A percentile compares a stretch with the other conserved stretches of the same genome.
phyloP scores from a whole-genome alignment of 2,797 vertebrate genomes.

The Valencia hispanica region DNA sequence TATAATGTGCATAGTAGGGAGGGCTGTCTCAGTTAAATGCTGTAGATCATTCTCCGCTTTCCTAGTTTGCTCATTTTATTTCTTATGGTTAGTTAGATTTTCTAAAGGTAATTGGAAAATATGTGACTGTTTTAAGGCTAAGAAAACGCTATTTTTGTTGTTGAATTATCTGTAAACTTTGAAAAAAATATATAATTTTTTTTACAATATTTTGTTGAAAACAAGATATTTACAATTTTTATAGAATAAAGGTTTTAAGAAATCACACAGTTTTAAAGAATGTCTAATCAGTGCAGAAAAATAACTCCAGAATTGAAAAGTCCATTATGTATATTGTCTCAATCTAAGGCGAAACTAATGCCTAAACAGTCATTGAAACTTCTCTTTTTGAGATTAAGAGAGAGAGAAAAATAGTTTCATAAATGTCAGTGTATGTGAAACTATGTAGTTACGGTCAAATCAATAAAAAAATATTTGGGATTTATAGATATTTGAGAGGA shows the following conservation, averaged over 20 bases:
- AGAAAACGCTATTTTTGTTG: neutral
- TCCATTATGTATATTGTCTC: neutral
- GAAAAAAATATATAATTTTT: neutral
- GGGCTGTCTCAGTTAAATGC: constrained; percentile 8
- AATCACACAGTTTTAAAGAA: too few relatives aligned
- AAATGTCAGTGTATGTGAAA: neutral
- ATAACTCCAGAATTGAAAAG: neutral
- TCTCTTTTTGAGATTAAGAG: neutral
- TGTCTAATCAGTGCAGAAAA: neutral
- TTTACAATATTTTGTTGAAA: neutral
- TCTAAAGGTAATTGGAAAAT: neutral
- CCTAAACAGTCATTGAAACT: neutral
- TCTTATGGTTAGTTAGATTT: neutral
- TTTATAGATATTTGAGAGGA: neutral
- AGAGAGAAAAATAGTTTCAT: too few relatives aligned
- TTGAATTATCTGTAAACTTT: neutral
- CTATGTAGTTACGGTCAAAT: neutral
- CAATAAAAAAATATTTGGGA: neutral
- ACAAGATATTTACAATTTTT: too few relatives aligned
- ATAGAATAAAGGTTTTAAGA: too few relatives aligned
- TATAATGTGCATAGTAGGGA: constrained; percentile 8
- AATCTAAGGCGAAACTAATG: neutral
- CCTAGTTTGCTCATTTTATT: constrained; percentile 1
- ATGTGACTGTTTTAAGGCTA: neutral
- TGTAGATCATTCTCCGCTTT: constrained; percentile 17